Conservation (phyloP, 2,797 vertebrate species). For the Sebastes hubbsi region DNA sequence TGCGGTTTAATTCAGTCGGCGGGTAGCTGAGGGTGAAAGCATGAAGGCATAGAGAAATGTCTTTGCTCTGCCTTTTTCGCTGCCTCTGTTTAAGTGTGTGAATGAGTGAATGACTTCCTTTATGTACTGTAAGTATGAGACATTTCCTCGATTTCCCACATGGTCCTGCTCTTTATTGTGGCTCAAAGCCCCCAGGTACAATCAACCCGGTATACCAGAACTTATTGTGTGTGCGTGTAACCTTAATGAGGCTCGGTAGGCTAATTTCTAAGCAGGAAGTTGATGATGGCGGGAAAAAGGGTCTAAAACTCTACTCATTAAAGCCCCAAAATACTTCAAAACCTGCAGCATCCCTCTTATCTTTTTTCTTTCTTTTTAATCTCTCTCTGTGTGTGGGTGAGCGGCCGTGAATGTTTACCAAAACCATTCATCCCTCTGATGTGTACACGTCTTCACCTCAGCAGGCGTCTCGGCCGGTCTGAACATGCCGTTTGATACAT, state of each 20-base stretch:
- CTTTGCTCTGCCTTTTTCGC: conserved; percentile 13
- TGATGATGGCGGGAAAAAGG: conserved; percentile 18
- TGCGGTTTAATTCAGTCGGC: conserved; percentile 13
- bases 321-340: conserved; percentile 24
- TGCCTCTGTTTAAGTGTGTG: not conserved
- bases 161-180: not conserved
- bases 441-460: conserved; percentile 12
- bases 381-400: not conserved
- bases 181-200: conserved; percentile 3
- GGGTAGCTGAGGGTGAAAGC: conserved; percentile 8
- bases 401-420: conserved; percentile 23
- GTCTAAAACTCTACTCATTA: conserved; percentile 13
- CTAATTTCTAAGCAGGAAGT: conserved; percentile 50
- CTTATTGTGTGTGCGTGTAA: not conserved
- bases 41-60: not conserved
- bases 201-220: not conserved
- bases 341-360: not conserved
- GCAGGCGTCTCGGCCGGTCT: conserved; percentile 10
- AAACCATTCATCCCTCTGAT: conserved; percentile 30
- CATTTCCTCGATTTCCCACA: not conserved
- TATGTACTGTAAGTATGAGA: not conserved
- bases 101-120: not conserved
- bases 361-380: not conserved
- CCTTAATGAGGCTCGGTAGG: conserved; percentile 45
- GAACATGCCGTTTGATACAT: conserved; percentile 6